These are phyloP conservation scores for Lasioglossum malachurum DNA, from an alignment of 2,888 invertebrate species.

Conservation along the genomic window DNA sequence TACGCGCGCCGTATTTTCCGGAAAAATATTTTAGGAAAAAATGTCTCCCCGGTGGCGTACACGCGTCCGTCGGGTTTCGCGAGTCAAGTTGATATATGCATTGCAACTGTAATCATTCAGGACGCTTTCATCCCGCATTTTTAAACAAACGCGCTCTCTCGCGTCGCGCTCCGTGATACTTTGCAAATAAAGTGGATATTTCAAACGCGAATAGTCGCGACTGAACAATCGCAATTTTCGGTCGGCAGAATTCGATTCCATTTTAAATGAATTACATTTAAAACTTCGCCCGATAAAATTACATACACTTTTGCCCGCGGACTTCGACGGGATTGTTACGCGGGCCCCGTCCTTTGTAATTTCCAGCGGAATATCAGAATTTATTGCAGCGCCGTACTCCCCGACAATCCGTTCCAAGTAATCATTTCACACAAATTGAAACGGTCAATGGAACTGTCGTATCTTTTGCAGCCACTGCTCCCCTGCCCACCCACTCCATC, in stretches of 20 bases:
- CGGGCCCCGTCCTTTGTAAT: conserved; percentile 22
- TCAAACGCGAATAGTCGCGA: conserved; percentile 12
- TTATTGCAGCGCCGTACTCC: conserved; percentile 27
- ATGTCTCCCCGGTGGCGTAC: neutral
- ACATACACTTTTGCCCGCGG: conserved; percentile 18
- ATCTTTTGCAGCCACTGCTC: conserved; percentile 6
- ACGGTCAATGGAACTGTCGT: conserved; percentile 27
- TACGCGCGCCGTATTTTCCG: neutral
- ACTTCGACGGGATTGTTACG: conserved; percentile 4
- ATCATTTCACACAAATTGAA: conserved; percentile 51
- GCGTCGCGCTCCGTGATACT: conserved; percentile 24
- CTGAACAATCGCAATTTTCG: conserved; percentile 49
- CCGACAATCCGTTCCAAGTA: conserved; percentile 22
- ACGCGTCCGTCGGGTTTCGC: neutral
- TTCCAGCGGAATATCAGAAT: conserved; percentile 32
- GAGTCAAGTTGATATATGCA: conserved; percentile 45
- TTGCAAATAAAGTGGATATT: conserved; percentile 57
- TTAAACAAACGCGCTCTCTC: conserved; percentile 34
- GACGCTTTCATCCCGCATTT: conserved; percentile 30
- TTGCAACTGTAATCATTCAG: conserved; percentile 38
- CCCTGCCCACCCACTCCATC: neutral
- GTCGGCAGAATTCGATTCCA: conserved; percentile 42
- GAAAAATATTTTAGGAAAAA: neutral
- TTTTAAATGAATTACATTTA: conserved; percentile 59
- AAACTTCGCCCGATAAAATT: conserved; percentile 37